Evolutionary conservation across 1,140 invertebrate genomes (phyloP), one percentile per base, ranked within the genome.

Genomic region (Drosophila nasuta): DNA sequence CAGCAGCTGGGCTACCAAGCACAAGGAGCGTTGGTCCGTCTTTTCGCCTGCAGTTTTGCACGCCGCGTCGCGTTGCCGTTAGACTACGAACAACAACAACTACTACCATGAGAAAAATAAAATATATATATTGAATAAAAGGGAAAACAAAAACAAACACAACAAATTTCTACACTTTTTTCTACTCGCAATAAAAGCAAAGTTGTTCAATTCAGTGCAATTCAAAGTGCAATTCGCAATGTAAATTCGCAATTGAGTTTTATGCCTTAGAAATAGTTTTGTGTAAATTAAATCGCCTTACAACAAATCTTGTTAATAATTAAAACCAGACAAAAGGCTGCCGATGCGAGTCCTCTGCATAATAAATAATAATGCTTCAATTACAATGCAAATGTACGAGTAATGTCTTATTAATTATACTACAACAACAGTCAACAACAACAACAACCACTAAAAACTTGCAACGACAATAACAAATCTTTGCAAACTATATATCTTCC

Each of bases 381-480:
- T 87, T 80, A 56, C 77, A 82, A 77, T 87, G 79, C 66, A 82
- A 80, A 78, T 75, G 77, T 85, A 85, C 65, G 33, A 51, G 41
- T 58, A 45, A 45, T 8, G 15, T 74, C 75, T 64, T 56, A 77
- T 73, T 54, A 73, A 73, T 70, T 75, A 77, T 72, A 72, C 33
- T 15, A 38, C n/a, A 38, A 17, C 43, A 13, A 38, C 17, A 25
- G 33, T 20, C 49, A 57, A 76, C 43, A 73, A 69, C 11, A 13
- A 38, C 17, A 25, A 43, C 49, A 57, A 76, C 45, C 69, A 69
- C n/a, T 38, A 60, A 35, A 48, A 43, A 3, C 35, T 11, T 8
- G 35, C 35, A 38, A 38, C 35, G 35, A 25, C 51, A 48, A 49
- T n/a, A 62, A 59, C 64, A 71, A 58, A 72, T 68, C 67, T 54